Percentiles rank a stretch among this genome's conserved stretches.
phyloP scores from a whole-genome alignment of 2,113 vertebrate species.

The Todiramphus chloris region DNA sequence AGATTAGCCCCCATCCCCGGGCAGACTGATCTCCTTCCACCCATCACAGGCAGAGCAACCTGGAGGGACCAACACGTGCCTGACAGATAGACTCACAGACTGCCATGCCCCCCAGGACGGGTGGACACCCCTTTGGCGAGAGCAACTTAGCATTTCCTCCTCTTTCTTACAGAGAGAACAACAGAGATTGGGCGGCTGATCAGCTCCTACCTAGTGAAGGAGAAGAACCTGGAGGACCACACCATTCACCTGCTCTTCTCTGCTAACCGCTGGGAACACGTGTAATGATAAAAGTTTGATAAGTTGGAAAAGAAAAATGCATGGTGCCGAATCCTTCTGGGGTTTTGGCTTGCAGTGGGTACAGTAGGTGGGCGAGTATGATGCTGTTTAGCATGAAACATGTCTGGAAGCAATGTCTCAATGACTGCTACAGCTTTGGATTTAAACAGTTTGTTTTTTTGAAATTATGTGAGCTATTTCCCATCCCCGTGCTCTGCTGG shows the following conservation, averaged over 20 bases:
- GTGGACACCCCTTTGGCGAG: accelerated
- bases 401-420: background rate
- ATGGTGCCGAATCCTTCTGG: accelerated
- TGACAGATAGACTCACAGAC: accelerated
- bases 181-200: constrained; percentile 90
- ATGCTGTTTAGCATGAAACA: background rate
- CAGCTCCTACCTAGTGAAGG: constrained; percentile 86
- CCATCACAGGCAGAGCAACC: background rate
- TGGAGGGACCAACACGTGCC: accelerated
- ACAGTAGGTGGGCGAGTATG: accelerated
- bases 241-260: constrained; percentile 93
- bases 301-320: accelerated
- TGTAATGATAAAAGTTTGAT: constrained; percentile 71
- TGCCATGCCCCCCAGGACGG: background rate
- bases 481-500: accelerated
- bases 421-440: background rate
- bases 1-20: accelerated
- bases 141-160: background rate
- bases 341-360: background rate
- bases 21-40: background rate
- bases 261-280: constrained; percentile 95
- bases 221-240: constrained; percentile 90
- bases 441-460: background rate
- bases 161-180: constrained; percentile 79
- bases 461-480: accelerated